Conservation (phyloP, 2,888 invertebrate species). For the Eristalis intricaria region DNA sequence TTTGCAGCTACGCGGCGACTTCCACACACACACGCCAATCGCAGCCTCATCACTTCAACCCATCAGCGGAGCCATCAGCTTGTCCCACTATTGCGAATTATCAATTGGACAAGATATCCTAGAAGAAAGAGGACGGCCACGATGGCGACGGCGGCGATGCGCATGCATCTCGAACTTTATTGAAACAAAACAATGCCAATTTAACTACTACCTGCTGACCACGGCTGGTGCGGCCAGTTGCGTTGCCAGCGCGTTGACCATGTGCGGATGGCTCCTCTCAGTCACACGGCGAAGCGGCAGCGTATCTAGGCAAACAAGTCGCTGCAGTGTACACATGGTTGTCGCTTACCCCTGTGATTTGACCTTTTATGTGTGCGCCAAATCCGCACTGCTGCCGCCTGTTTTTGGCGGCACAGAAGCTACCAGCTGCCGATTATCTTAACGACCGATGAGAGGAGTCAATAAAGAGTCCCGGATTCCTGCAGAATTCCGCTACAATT, state of each 20-base stretch:
- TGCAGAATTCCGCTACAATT: conserved; percentile 63
- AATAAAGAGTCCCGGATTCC: conserved; percentile 60
- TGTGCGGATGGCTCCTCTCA: conserved; percentile 47
- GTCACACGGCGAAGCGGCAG: conserved; percentile 44
- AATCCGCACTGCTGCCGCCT: conserved; percentile 47
- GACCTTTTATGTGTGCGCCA: conserved; percentile 70
- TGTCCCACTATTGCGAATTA: conserved; percentile 53
- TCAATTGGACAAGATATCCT: conserved; percentile 55
- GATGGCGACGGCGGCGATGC: neutral
- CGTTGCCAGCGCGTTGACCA: conserved; percentile 63
- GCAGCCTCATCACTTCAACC: conserved; percentile 17
- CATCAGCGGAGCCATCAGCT: conserved; percentile 51
- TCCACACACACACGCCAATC: neutral
- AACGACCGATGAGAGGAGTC: conserved; percentile 56
- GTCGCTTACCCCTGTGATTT: conserved; percentile 44
- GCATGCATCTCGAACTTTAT: conserved; percentile 64
- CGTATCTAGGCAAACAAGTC: conserved; percentile 59
- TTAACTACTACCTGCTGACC: conserved; percentile 70
- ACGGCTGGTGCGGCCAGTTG: conserved; percentile 36
- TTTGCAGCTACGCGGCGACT: conserved; percentile 52
- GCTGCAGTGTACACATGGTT: conserved; percentile 11
- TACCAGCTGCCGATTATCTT: conserved; percentile 40
- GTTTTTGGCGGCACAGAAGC: conserved; percentile 51
- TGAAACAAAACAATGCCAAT: conserved; percentile 69
- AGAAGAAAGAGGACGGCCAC: neutral